Conservation (phyloP, 2,888 invertebrate genomes). For the Keiferia lycopersicella region DNA sequence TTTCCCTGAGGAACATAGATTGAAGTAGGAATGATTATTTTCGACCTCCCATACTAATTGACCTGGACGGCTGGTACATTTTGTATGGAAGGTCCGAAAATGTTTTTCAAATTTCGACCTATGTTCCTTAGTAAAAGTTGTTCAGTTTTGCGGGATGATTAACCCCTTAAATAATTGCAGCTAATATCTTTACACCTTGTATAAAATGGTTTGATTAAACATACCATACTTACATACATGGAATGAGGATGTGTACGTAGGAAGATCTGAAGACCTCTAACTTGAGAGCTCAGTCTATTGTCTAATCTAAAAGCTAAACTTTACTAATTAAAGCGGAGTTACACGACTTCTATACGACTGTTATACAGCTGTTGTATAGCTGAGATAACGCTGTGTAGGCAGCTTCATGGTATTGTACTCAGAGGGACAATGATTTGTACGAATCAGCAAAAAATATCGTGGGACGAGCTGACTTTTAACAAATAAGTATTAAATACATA, state of each 20-base stretch:
- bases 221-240: neutral
- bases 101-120: no score
- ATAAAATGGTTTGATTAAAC: no score
- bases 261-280: neutral
- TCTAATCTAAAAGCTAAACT: constrained; percentile 1
- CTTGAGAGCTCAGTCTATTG: neutral
- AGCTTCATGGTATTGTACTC: neutral
- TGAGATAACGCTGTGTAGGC: constrained; percentile 10
- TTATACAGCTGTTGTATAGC: neutral
- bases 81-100: no score
- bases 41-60: no score
- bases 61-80: no score
- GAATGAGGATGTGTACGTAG: neutral
- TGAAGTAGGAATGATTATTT: no score
- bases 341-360: neutral
- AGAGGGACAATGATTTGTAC: neutral
- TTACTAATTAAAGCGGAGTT: neutral
- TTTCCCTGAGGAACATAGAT: no score
- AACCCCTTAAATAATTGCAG: no score
- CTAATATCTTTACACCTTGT: no score
- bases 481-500: neutral
- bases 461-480: neutral
- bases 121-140: no score
- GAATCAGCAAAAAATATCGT: constrained; percentile 5
- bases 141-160: no score